Evolutionary conservation across 2,797 vertebrate genomes (phyloP), one percentile per base, ranked within the genome.

Genomic region (Sebastes reedi): DNA sequence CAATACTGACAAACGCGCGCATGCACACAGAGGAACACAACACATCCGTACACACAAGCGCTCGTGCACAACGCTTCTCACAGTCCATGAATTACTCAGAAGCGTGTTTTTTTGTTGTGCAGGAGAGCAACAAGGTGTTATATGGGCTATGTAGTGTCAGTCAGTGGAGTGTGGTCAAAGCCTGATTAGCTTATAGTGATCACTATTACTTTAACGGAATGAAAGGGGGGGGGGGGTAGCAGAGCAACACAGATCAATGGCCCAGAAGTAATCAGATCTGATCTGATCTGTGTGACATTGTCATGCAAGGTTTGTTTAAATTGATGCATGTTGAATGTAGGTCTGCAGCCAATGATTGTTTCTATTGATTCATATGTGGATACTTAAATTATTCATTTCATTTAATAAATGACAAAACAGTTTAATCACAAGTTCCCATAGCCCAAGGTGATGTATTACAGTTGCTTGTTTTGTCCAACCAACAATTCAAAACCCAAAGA

Each of bases 101-200:
- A 39, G 55, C 8, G 18, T 30, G 24, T 46, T 29, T 29, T 55
- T 24, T 54, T 30, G 42, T 46, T 46, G 42, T 67, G 10, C n/a
- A 55, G 52, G n/a, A 18, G 18, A 14, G 46, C 30, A 62, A 71
- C 61, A 65, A 58, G 67, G 71, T 59, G 30, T 61, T 66, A 36
- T 32, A 60, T 67, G 56, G 59, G 34, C 25, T 50, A 27, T 72
- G 71, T 46, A 13, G 18, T 25, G 66, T 67, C 32, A 46, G 67
- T 76, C 72, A 82, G 39, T 65, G 65, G 61, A 79, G 79, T 69
- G 59, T 75, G 30, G 62, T 72, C 60, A 67, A 58, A 77, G 77
- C 67, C 56, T 88, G 77, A 90, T 85, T 79, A 87, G 55, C 70
- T 77, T 75, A 25, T 71, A 77, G 72, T 71, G 80, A 89, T 81